phyloP scores from a whole-genome alignment of 2,888 invertebrate genomes.

The Siphlonurus alternatus region DNA sequence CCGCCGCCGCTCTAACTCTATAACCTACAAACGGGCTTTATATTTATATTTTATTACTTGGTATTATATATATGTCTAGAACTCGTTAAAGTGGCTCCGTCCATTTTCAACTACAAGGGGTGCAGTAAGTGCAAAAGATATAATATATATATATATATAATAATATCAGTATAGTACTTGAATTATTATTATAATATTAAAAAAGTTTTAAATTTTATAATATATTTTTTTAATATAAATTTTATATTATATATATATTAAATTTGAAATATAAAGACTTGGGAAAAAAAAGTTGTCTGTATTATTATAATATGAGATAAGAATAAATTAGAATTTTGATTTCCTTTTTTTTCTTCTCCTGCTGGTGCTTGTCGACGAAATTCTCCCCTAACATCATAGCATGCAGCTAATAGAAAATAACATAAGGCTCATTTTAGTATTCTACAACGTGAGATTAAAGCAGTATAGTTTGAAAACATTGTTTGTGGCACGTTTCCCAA shows the following conservation, averaged over 20 bases:
- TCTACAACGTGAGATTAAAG: too few species aligned
- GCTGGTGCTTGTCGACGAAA: too few species aligned
- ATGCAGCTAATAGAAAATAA: too few species aligned
- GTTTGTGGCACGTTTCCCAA: too few species aligned
- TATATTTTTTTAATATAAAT: neutral
- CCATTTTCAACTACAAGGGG: neutral
- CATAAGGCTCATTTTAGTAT: too few species aligned
- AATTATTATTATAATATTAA: neutral
- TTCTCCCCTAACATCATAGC: too few species aligned
- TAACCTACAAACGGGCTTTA: neutral
- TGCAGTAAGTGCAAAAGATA: neutral
- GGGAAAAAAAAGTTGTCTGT: too few species aligned
- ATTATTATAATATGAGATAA: too few species aligned
- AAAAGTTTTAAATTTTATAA: neutral
- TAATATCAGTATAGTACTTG: neutral
- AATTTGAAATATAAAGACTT: too few species aligned
- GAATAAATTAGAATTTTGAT: neutral
- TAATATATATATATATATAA: neutral
- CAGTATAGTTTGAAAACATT: too few species aligned
- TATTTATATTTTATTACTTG: neutral
- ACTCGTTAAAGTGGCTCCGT: slow-evolving; percentile 3
- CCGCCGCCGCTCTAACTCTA: neutral
- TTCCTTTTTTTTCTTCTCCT: too few species aligned
- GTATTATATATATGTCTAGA: neutral
- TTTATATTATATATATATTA: too few species aligned